A percentile compares a stretch with the other conserved stretches of the same genome.
Conservation (phyloP, 2,113 vertebrate genomes). For the Rattus rattus region DNA sequence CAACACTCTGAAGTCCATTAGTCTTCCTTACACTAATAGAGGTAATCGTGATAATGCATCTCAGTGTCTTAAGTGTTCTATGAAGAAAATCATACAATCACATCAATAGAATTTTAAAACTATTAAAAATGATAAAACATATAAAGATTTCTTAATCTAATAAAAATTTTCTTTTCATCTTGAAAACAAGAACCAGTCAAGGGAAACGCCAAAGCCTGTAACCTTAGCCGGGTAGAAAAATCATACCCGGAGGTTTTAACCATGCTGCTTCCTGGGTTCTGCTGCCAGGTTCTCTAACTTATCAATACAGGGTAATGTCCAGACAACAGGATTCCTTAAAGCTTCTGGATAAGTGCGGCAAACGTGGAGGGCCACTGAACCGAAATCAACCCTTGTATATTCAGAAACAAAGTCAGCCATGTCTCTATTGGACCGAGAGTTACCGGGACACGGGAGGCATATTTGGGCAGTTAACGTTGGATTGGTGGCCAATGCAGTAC, state of each 20-base stretch:
- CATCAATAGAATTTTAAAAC: background rate
- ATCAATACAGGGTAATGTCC: background rate
- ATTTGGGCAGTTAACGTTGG: background rate
- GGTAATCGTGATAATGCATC: background rate
- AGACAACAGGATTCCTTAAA: background rate
- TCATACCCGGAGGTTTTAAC: background rate
- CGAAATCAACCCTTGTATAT: background rate
- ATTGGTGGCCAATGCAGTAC: background rate
- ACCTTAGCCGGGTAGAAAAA: background rate
- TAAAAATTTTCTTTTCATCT: background rate
- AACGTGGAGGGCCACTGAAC: background rate
- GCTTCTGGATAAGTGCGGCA: background rate
- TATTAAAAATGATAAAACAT: slow-evolving; percentile 22
- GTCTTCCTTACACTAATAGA: background rate
- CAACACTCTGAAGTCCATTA: background rate
- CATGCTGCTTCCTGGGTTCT: background rate
- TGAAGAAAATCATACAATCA: background rate
- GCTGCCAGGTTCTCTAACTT: background rate
- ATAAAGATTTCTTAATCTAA: background rate
- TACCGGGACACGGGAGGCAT: background rate
- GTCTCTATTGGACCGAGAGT: background rate
- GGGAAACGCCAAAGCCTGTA: background rate
- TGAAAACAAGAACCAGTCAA: background rate
- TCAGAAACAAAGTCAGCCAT: slow-evolving; percentile 16
- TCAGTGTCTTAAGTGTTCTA: background rate